Base-by-base conservation (phyloP, 2,797 vertebrate species). In the Sylvia borin region DNA sequence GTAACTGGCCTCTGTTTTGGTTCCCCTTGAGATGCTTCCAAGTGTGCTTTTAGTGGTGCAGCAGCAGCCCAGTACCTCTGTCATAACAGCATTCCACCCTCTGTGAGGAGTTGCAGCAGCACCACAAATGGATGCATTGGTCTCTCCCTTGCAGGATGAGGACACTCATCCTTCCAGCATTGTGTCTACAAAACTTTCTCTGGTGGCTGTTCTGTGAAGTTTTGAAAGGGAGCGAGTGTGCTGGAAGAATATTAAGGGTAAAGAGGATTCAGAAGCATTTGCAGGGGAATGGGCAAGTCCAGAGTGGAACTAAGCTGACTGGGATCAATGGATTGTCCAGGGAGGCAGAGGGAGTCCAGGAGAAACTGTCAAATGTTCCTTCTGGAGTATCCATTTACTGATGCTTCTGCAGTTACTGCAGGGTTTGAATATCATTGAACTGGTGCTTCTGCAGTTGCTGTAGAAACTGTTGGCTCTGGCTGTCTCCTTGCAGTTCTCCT, bases 1-100 rank as follows among this genome's bases (percentile, higher is more conserved):
- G 67, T 66, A 60, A 75, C 73, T n/a, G 48, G 57, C 79, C 67
- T 83, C 65, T 85, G 82, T 65, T 90, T 62, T 78, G 58, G 67
- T 54, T 92, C 60, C 64, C 0, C 22, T 38, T 76, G 95, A 95
- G 95, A 68, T 47, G 67, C 50, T 93, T 96, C 92, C 94, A 92
- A 94, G 18, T 60, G 64, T 78, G 79, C 91, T 94, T 93, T 96
- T 92, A 96, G 83, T 84, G 78, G 62, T 57, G 70, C 91, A 76
- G 48, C 70, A 48, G 24, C 47, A 91, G 70, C 36, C 31, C 7
- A 17, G 60, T 53, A 80, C 42, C 90, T 61, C 42, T 95, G 96
- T 96, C 92, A 90, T 83, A 95, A 96, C 91, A 96, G 96, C 95
- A 96, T 95, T 96, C 96, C 91, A 43, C 8, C 31, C 58, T 13